These are phyloP conservation scores for Acrobasis consociella DNA, from an alignment of 2,888 invertebrate genomes.

Conservation along the genomic window DNA sequence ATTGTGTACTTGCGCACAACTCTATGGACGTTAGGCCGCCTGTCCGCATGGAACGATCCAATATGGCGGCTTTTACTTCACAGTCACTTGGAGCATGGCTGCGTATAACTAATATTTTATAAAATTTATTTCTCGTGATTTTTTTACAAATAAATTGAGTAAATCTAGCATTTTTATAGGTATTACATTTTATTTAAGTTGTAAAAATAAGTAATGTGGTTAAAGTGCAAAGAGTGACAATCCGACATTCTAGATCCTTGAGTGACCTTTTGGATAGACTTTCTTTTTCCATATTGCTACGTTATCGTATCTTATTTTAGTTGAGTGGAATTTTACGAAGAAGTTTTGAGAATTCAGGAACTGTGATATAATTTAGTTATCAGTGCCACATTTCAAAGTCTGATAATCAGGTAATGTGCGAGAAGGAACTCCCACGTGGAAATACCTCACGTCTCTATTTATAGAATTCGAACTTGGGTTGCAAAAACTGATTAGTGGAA, in stretches of 20 bases:
- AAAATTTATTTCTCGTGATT: slow-evolving; percentile 52
- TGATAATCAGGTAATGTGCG: slow-evolving; percentile 68
- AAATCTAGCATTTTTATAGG: slow-evolving; percentile 53
- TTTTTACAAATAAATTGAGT: slow-evolving; percentile 52
- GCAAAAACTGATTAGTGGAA: slow-evolving; percentile 60
- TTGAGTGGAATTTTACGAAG: slow-evolving; percentile 49
- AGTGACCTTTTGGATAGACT: slow-evolving; percentile 77
- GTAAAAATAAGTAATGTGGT: slow-evolving; percentile 62
- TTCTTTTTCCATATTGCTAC: slow-evolving; percentile 78
- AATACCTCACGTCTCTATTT: slow-evolving; percentile 79
- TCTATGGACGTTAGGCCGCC: slow-evolving; percentile 58
- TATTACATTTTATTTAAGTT: slow-evolving; percentile 59
- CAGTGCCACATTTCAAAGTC: slow-evolving; percentile 65
- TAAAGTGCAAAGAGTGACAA: slow-evolving; percentile 65
- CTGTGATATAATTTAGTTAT: slow-evolving; percentile 70
- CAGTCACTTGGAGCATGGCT: slow-evolving; percentile 70
- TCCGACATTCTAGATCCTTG: slow-evolving; percentile 74
- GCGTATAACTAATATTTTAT: slow-evolving; percentile 59
- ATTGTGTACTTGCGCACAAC: slow-evolving; percentile 71
- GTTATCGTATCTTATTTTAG: slow-evolving; percentile 48
- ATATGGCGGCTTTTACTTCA: slow-evolving; percentile 77
- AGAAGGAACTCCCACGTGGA: slow-evolving; percentile 79
- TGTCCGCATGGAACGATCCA: slow-evolving; percentile 72
- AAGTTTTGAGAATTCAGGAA: slow-evolving; percentile 49
- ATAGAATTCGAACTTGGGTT: slow-evolving; percentile 76